Conservation (phyloP, 2,113 vertebrate genomes). For the Cyphomyrus plagiostoma region DNA sequence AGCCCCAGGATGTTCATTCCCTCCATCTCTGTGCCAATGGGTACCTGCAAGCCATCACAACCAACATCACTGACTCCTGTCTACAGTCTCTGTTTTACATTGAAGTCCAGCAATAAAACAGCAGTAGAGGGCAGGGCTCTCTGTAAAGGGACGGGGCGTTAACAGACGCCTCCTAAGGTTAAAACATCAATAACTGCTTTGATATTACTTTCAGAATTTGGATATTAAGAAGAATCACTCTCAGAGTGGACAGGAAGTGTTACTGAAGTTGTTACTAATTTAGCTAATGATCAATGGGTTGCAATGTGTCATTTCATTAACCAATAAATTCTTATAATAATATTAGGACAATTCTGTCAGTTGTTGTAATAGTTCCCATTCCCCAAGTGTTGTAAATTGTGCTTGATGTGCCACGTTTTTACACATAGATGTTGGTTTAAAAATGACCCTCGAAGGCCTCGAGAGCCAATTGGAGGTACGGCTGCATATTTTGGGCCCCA, state of each 20-base stretch:
- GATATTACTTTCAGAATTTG: background rate
- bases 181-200: background rate
- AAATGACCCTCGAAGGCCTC: background rate
- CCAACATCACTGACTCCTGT: background rate
- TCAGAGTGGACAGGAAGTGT: background rate
- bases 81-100: background rate
- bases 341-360: background rate
- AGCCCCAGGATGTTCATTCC: conserved; percentile 97
- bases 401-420: background rate
- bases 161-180: background rate
- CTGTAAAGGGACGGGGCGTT: background rate
- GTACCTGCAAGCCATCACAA: conserved; percentile 62
- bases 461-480: background rate
- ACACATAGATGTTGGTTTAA: background rate
- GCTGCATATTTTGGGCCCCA: background rate
- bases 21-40: conserved; percentile 71
- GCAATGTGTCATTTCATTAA: background rate
- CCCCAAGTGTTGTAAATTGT: background rate
- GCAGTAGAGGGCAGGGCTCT: background rate
- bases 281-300: background rate
- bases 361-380: background rate
- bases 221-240: background rate
- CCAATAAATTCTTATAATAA: background rate
- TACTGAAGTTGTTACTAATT: background rate
- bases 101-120: background rate